Conservation (phyloP, 2,888 invertebrate genomes). For the Bugulina stolonifera region DNA sequence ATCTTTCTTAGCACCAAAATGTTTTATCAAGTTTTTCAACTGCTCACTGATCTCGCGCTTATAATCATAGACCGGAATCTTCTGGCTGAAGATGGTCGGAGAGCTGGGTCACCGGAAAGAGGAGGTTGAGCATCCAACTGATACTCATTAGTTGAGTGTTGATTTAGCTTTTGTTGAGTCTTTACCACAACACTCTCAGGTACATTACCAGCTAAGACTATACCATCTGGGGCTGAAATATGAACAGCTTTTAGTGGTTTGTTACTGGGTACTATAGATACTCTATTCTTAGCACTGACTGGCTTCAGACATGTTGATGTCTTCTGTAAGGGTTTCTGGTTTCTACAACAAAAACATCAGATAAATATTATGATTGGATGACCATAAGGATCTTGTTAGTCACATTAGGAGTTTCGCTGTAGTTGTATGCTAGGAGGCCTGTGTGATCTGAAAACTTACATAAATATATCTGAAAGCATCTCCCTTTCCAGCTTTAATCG, state of each 20-base stretch:
- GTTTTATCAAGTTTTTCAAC: no score
- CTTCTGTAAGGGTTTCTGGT: not conserved
- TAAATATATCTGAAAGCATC: constrained; percentile 33
- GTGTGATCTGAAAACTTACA: not conserved
- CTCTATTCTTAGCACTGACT: not conserved
- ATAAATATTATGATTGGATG: no score
- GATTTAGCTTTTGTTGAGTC: constrained; percentile 9
- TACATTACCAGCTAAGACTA: constrained; percentile 11
- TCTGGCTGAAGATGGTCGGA: constrained; percentile 37
- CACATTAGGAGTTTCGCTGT: not conserved
- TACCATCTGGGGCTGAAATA: not conserved
- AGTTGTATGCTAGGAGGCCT: not conserved
- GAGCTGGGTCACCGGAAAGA: constrained; percentile 26
- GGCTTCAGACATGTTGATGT: not conserved
- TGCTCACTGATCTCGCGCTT: constrained; percentile 26
- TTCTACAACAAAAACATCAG: not conserved
- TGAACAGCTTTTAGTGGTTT: constrained; percentile 14
- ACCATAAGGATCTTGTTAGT: no score
- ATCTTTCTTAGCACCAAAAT: no score
- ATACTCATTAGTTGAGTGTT: not conserved
- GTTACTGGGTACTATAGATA: not conserved
- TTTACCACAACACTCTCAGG: constrained; percentile 19
- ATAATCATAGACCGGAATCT: constrained; percentile 41
- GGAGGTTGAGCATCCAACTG: not conserved
- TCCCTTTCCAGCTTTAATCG: constrained; percentile 43